Base-by-base conservation (phyloP, 2,113 vertebrate species). In the Cyanoderma ruficeps region DNA sequence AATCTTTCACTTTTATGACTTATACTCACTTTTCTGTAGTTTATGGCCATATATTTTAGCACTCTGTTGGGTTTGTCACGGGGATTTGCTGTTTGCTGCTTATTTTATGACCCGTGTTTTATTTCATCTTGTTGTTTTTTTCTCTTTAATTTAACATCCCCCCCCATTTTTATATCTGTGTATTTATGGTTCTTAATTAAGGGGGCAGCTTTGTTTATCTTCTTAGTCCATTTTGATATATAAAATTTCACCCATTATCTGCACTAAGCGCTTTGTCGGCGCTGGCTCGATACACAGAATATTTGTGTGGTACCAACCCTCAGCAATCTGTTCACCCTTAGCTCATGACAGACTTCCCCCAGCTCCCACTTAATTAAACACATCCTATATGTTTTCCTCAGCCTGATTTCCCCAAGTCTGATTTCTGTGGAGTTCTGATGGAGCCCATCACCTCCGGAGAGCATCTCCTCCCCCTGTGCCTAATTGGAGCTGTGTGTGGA, bases 311-410 rank as follows among this genome's bases (percentile, higher is more conserved):
- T 31, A 55, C 83, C 80, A 89, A 3, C 89, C 56, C 86, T 88
- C 67, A 89, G 59, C 83, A 71, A 78, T 83, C 94, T 96, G 94
- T 87, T 93, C 92, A 83, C 89, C 71, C 61, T 81, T 56, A 84
- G 72, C 94, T 91, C 42, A 2, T 93, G 95, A 94, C 93, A 95
- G 75, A 77, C 92, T 89, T 89, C 72, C 89, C 83, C 64, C 56
- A 75, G 83, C 95, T 93, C 76, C 44, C 72, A 60, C 80, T 96
- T 96, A 94, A 96, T 96, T 94, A 95, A 96, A 90, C 76, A 78
- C 83, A 92, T 94, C 86, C 49, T 83, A 4, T 33, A 31, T 35
- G 44, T 90, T 95, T 96, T 67, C 76, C 83, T 49, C 55, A 70
- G 84, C 47, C 84, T 78, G 55, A 33, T 78, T 87, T 87, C 50